Percentiles rank a stretch among this genome's conserved stretches.
Conservation (phyloP, 1,140 invertebrate species). For the Aradophagus sp. region DNA sequence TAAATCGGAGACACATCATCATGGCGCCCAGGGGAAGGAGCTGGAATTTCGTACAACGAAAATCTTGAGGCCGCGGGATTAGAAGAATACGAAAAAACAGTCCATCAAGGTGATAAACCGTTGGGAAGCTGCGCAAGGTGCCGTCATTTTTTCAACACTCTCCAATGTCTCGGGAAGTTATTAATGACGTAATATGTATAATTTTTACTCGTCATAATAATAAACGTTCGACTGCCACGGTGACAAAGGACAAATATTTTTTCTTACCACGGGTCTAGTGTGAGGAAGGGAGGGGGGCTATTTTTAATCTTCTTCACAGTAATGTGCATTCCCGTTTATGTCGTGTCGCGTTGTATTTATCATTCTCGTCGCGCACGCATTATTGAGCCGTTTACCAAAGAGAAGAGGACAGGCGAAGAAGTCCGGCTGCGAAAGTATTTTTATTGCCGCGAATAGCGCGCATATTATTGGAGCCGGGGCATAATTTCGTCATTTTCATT, state of each 20-base stretch:
- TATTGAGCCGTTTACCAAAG: slow-evolving; percentile 49
- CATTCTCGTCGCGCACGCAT: slow-evolving; percentile 47
- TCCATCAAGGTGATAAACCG: slow-evolving; percentile 35
- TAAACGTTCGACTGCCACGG: slow-evolving; percentile 29
- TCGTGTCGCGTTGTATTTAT: slow-evolving; percentile 46
- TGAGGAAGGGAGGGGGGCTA: too few species aligned
- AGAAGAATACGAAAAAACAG: slow-evolving; percentile 20
- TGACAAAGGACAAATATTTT: slow-evolving; percentile 36
- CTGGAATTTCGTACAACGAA: too few species aligned
- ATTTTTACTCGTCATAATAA: slow-evolving; percentile 29
- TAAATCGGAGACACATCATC: too few species aligned
- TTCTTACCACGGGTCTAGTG: too few species aligned
- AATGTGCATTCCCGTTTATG: slow-evolving; percentile 48
- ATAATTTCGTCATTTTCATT: slow-evolving; percentile 48
- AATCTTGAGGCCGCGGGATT: too few species aligned
- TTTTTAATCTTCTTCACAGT: slow-evolving; percentile 45
- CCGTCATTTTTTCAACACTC: slow-evolving; percentile 9
- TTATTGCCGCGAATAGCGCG: slow-evolving; percentile 34
- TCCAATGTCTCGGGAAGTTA: slow-evolving; percentile 8
- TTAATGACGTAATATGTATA: slow-evolving; percentile 32
- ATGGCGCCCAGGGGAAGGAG: too few species aligned
- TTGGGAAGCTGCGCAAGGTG: neutral
- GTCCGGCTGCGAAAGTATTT: slow-evolving; percentile 36
- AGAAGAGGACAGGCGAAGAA: slow-evolving; percentile 17
- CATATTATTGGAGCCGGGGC: slow-evolving; percentile 23